Evolutionary conservation across 2,113 vertebrate genomes (phyloP), one percentile per base, ranked within the genome.

Genomic region (Labeo catla): DNA sequence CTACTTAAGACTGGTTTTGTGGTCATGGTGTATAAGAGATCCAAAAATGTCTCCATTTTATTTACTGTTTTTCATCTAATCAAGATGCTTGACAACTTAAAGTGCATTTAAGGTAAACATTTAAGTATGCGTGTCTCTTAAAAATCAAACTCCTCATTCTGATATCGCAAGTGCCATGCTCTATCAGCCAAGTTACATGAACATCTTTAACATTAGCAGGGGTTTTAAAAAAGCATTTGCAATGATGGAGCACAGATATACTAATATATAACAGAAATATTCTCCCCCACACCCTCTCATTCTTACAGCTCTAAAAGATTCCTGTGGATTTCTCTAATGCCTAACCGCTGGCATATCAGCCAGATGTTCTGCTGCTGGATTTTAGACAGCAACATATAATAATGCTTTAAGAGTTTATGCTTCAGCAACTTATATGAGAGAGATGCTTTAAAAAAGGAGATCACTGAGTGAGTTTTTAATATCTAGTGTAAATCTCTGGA

Each of bases 321-420:
- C 45, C 84, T 59, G 68, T 73, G 76, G 65, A 80, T 81, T 86
- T 80, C 76, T 81, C 76, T 80, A 86, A 86, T 79, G 36, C 84
- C 19, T 66, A 86, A 81, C 52, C 34, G 21, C 43, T 72, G 76
- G 15, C 34, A 80, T 61, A 63, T 19, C 70, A 83, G 63, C 59
- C 70, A 82, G 77, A 76, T 86, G 85, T 86, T 86, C 79, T 52
- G 73, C 34, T 65, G 45, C 59, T 86, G 54, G 79, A 65, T 86
- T 82, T 74, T 7, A 21, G 39, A 80, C 8, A 68, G 50, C 50
- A 49, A 36, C 84, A 81, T 50, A 80, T 68, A n/a, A 82, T 76
- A 83, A 80, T 28, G 52, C 39, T 80, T 79, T 49, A 72, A 45
- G 59, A 61, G 59, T 80, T 54, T 86, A 9, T 23, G 68, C 45